Evolutionary conservation across 2,888 invertebrate species (phyloP), one percentile per base, ranked within the genome.

Genomic region (Tuta absoluta): DNA sequence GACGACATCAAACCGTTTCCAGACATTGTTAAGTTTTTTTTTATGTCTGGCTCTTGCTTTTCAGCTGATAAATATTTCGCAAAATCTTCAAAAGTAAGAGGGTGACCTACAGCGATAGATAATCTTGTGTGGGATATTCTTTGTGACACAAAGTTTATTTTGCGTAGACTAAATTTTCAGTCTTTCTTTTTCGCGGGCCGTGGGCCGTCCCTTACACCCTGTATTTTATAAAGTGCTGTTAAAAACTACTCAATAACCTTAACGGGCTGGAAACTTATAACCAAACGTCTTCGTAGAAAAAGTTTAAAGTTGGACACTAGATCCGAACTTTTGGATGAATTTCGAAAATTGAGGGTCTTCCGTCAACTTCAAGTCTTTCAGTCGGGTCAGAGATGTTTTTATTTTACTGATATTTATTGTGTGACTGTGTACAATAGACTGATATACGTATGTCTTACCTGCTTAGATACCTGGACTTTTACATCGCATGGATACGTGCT

Each of bases 241-340:
- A 17, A 45, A 21, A 56, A 56, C 24, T 56, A 21, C 28, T 56
- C n/a, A 28, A 23, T n/a, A 56, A 24, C 28, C 23, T n/a, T 56
- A 56, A 56, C 56, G 56, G 28, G 56, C 28, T n/a, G 51, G 51
- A 21, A 28, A 58, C 58, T 37, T 23, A 60, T 60, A 24, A 60
- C 45, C 23, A 19, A 60, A 60, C n/a, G 45, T 17, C 17, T 45
- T 45, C n/a, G 1, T 17, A 45, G 45, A 19, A 19, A 12, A 23
- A 51, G 3, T 23, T 33, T 14, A 24, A 21, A 57, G 33, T 24
- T 33, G 56, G n/a, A 51, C 37, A 45, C 45, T 7, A 60, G 60
- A 45, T 58, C 10, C 12, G 45, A 60, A 60, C 14, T 60, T 60
- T 41, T 45, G 45, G 24, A 45, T 19, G 45, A 21, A 45, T 60